Evolutionary conservation across 2,113 vertebrate species (phyloP).

Genomic region (Hippolais icterina): DNA sequence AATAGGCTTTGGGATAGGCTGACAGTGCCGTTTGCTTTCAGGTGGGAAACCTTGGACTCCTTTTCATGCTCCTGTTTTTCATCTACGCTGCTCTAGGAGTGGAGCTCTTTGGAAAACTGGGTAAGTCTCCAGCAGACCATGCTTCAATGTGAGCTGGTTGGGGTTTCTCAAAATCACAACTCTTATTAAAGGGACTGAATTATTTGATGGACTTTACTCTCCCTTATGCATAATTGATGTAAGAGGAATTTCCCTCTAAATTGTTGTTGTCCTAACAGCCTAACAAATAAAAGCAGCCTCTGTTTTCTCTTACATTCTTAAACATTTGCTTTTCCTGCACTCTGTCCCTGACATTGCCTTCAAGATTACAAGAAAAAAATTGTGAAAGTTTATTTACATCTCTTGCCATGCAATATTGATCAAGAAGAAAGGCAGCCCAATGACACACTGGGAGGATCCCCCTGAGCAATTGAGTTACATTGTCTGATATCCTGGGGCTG

Average conservation of each 20-base stretch:
- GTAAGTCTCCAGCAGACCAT: conserved; percentile 73
- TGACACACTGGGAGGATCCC: neutral
- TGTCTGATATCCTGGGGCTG: neutral
- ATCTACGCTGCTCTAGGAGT: conserved; percentile 98
- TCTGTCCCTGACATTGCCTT: neutral
- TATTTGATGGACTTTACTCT: conserved; percentile 1
- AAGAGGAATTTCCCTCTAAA: neutral
- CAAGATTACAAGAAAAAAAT: neutral
- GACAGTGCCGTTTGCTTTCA: conserved; percentile 55
- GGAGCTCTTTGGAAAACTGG: conserved; percentile 96
- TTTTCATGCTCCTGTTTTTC: conserved; percentile 99
- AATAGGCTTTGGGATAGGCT: neutral
- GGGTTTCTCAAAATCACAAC: neutral
- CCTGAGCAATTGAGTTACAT: neutral
- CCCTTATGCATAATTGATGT: neutral
- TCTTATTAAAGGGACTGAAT: neutral
- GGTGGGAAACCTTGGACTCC: conserved; percentile 98
- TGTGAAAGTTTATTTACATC: neutral
- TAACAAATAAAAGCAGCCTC: neutral
- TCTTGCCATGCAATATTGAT: neutral
- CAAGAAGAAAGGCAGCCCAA: neutral
- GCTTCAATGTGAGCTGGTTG: neutral
- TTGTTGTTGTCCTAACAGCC: neutral
- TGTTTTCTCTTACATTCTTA: neutral
- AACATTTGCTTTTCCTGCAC: neutral